Percentiles rank a stretch among this genome's conserved stretches.
Evolutionary conservation across 1,140 invertebrate species (phyloP).

Genomic region (Frieseomelitta varia): DNA sequence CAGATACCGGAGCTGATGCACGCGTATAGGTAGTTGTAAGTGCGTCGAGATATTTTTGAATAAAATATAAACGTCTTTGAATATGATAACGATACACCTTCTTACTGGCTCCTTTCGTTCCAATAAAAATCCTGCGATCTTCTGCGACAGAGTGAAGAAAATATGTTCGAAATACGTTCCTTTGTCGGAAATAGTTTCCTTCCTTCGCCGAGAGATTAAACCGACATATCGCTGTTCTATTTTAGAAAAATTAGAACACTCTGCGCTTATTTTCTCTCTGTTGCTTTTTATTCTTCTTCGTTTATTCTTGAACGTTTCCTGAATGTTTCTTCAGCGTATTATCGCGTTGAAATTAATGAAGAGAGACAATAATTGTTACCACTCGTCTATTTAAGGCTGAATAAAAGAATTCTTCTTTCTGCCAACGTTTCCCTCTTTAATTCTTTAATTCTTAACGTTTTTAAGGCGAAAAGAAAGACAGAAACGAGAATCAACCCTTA

Average conservation of each 20-base stretch:
- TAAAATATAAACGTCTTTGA: constrained; percentile 44
- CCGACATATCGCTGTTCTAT: background rate
- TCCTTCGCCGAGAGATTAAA: background rate
- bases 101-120: background rate
- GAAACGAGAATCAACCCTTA: no score
- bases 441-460: no score
- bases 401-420: background rate
- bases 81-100: background rate
- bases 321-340: no score
- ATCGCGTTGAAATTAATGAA: no score
- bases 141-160: no score
- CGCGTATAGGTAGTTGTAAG: constrained; percentile 39
- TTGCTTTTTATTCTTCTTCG: no score
- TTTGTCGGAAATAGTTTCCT: background rate
- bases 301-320: no score
- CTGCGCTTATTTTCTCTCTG: no score
- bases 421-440: background rate
- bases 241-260: background rate
- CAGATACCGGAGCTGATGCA: constrained; percentile 37
- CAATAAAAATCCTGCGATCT: background rate
- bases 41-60: constrained; percentile 39
- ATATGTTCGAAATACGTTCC: background rate
- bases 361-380: no score
- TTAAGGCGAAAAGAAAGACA: no score
- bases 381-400: no score